phyloP scores from a whole-genome alignment of 2,797 vertebrate genomes.

The Macropodus opercularis region DNA sequence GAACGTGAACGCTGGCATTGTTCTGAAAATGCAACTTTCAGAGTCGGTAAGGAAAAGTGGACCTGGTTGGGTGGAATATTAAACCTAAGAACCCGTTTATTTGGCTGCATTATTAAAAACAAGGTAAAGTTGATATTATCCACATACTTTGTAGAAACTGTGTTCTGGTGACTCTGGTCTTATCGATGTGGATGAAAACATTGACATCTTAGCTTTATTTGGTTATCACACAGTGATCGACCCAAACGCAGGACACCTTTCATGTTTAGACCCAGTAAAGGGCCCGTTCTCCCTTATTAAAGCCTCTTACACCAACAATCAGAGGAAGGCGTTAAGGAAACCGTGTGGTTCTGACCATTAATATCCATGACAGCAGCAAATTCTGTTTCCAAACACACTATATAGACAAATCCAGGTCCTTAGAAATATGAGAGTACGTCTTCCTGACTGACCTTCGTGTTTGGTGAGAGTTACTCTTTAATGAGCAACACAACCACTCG shows the following conservation, averaged over 20 bases:
- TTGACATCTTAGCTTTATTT: too few species aligned
- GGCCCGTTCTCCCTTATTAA: too few species aligned
- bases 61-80: too few species aligned
- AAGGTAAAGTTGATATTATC: too few species aligned
- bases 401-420: constrained; percentile 10
- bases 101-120: too few species aligned
- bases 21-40: background rate
- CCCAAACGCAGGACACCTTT: too few species aligned
- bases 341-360: background rate
- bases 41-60: background rate
- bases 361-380: background rate
- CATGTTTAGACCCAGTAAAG: background rate
- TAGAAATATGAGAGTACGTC: background rate
- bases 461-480: constrained; percentile 55
- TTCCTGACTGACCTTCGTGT: constrained; percentile 17
- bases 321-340: constrained; percentile 36
- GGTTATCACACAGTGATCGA: too few species aligned
- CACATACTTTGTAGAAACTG: too few species aligned
- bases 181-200: too few species aligned
- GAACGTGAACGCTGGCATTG: background rate
- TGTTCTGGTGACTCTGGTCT: too few species aligned
- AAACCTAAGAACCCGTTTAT: too few species aligned
- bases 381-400: too few species aligned
- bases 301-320: constrained; percentile 28
- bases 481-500: constrained; percentile 20